Percentiles rank a stretch among this genome's conserved stretches.
Evolutionary conservation across 2,888 invertebrate genomes (phyloP).

Genomic region (Ganaspis brasiliensis): DNA sequence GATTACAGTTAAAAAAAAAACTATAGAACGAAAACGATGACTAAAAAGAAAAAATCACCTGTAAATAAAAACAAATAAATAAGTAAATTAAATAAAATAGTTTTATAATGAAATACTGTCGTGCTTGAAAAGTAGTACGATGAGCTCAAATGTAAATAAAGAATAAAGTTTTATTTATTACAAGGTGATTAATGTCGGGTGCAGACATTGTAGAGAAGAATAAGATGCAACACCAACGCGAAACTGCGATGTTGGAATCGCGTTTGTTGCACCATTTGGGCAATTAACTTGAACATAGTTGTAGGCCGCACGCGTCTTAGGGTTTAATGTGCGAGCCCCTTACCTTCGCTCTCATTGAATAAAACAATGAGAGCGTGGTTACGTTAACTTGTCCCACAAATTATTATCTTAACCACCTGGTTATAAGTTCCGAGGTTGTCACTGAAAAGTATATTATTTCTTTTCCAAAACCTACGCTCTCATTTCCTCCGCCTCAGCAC

Average conservation of each 20-base stretch:
- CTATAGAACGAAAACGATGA: no score
- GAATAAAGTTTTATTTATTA: neutral
- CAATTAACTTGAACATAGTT: slow-evolving; percentile 72
- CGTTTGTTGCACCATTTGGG: slow-evolving; percentile 73
- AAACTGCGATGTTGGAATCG: slow-evolving; percentile 54
- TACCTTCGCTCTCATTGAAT: slow-evolving; percentile 56
- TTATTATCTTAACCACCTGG: slow-evolving; percentile 36
- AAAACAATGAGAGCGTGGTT: slow-evolving; percentile 59
- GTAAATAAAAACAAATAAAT: no score
- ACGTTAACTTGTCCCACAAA: slow-evolving; percentile 50
- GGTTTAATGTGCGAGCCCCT: slow-evolving; percentile 50
- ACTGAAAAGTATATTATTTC: neutral
- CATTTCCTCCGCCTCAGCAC: slow-evolving; percentile 14
- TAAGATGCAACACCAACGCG: slow-evolving; percentile 40
- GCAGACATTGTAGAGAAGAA: neutral
- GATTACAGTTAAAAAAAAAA: no score
- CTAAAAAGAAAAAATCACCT: no score
- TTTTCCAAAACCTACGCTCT: slow-evolving; percentile 25
- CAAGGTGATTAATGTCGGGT: neutral
- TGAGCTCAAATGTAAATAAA: no score
- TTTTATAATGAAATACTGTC: no score
- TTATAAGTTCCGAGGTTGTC: slow-evolving; percentile 24
- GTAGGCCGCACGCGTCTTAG: slow-evolving; percentile 73
- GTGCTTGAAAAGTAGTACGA: no score
- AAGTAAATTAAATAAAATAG: neutral